phyloP scores from a whole-genome alignment of 2,113 vertebrate genomes.

The Daboia siamensis region DNA sequence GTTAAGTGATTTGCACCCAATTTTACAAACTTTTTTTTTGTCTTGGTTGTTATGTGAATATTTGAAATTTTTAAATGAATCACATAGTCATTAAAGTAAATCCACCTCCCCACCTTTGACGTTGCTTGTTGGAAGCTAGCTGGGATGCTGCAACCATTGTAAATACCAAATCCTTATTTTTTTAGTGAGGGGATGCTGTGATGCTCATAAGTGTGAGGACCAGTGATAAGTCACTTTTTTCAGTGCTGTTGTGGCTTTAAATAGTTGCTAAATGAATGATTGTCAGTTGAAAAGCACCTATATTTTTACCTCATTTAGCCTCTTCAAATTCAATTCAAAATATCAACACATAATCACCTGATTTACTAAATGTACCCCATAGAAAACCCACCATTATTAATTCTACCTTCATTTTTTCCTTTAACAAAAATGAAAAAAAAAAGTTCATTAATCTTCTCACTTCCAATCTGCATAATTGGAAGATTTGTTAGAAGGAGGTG shows the following conservation, averaged over 20 bases:
- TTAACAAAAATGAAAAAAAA: not conserved
- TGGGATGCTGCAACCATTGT: not conserved
- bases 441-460: not conserved
- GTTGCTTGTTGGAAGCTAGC: not conserved
- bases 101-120: not conserved
- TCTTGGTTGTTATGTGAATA: not conserved
- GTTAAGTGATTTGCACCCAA: not conserved
- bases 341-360: not conserved
- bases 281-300: not conserved
- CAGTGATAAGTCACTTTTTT: not conserved
- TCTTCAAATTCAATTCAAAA: not conserved
- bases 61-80: no score
- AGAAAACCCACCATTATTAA: not conserved
- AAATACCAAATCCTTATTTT: not conserved
- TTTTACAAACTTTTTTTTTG: not conserved
- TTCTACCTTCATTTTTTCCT: not conserved
- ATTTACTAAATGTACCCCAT: conserved; percentile 1
- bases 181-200: not conserved
- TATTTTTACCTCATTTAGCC: not conserved
- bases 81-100: not conserved
- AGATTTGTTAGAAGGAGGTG: conserved; percentile 5
- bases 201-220: not conserved
- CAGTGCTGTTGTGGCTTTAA: not conserved
- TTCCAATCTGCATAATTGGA: not conserved
- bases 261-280: not conserved